Evolutionary conservation across 2,888 invertebrate genomes (phyloP), one percentile per base, ranked within the genome.

Genomic region (Volucella inflata): DNA sequence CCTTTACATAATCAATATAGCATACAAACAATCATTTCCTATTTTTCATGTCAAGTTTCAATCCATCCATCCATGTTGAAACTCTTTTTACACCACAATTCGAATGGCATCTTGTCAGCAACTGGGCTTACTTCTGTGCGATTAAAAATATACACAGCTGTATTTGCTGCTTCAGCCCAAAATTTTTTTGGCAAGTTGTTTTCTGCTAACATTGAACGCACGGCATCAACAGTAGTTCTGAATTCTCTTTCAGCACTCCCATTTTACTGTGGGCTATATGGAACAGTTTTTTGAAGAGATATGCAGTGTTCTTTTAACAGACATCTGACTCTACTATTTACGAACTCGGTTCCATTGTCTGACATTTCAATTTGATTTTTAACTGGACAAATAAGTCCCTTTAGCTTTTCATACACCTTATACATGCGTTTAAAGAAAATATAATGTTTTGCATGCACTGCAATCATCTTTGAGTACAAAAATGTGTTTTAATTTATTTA

Each of bases 221-320:
- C 64, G 8, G 62, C 64, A 65, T 65, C 65, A 11, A 75, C 46
- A 38, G 57, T 46, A 48, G 74, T 75, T 16, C 65, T 36, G 30
- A 46, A 51, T 30, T 75, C 55, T 40, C 65, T 55, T 57, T 75
- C 65, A 16, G 65, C 65, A 40, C 48, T 16, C 36, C 74, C 65
- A 57, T 75, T 75, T 65, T 65, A 65, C 14, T 75, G 53, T 21
- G 65, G 74, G 36, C 40, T 65, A 10, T 75, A 75, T 6, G 65
- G 38, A 11, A 75, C 50, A 9, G 48, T 65, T 38, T 53, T 75
- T 48, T 74, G 44, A 36, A 64, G 64, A 36, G 9, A 11, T 51
- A 64, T 55, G 14, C n/a, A 14, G 17, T 57, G 62, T 14, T 46
- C 30, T 36, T 57, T 64, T n/a, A 74, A 44, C 9, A 64, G 64